phyloP scores from a whole-genome alignment of 2,113 vertebrate genomes.

The Baryphthengus martii region DNA sequence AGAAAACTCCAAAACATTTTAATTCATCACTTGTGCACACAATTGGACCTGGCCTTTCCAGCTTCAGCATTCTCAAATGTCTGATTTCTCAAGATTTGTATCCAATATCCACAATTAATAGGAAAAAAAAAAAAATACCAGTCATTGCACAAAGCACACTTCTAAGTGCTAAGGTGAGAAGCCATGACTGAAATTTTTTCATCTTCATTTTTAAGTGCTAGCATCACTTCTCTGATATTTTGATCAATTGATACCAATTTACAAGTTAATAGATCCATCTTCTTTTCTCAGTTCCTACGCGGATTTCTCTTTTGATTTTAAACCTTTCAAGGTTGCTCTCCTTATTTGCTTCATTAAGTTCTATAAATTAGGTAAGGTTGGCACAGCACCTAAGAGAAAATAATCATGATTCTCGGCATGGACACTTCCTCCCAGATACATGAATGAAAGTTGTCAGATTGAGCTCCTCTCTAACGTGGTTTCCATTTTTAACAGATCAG shows the following conservation, averaged over 20 bases:
- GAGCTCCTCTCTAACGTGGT: background rate
- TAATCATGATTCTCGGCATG: background rate
- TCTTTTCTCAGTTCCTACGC: background rate
- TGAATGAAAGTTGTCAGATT: fast-evolving
- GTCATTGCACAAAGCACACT: background rate
- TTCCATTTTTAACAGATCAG: background rate
- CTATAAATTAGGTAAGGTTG: background rate
- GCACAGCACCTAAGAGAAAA: background rate
- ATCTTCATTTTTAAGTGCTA: background rate
- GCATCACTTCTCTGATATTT: background rate
- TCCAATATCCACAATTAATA: background rate
- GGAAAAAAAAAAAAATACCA: background rate
- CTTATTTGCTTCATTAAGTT: conserved; percentile 20
- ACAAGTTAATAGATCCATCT: conserved; percentile 9
- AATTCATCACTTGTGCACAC: background rate
- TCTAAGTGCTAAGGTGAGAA: background rate
- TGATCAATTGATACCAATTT: background rate
- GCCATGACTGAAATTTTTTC: background rate
- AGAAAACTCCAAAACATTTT: background rate
- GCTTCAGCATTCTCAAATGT: background rate
- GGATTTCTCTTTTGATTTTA: background rate
- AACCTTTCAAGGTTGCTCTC: conserved; percentile 13
- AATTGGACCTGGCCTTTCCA: background rate
- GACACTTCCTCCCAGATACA: background rate
- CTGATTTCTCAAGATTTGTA: background rate